Evolutionary conservation across 2,113 vertebrate genomes (phyloP).

Genomic region (Brachirus orientalis): DNA sequence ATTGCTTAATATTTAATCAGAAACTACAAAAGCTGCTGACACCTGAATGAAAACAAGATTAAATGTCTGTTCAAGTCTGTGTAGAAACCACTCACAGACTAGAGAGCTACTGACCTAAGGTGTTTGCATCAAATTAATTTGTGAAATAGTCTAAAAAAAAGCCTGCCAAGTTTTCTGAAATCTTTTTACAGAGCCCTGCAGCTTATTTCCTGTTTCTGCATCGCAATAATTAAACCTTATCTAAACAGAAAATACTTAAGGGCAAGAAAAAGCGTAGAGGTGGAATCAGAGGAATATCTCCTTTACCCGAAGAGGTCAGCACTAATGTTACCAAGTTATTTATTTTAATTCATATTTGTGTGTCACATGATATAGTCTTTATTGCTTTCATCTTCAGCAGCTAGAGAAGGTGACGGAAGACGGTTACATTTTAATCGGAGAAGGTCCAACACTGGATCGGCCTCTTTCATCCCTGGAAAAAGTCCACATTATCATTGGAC

Average conservation of each 20-base stretch:
- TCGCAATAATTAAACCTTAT: neutral
- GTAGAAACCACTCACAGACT: too few species aligned
- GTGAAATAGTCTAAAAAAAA: too few species aligned
- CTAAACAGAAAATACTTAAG: constrained; percentile 70
- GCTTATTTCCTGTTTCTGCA: too few species aligned
- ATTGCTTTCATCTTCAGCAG: constrained; percentile 35
- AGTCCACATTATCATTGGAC: constrained; percentile 90
- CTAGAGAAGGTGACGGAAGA: constrained; percentile 56
- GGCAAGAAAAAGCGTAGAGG: constrained; percentile 66
- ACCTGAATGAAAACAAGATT: too few species aligned
- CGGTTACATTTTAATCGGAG: constrained; percentile 81
- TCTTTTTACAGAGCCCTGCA: too few species aligned
- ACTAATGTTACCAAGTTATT: neutral
- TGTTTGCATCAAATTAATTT: too few species aligned
- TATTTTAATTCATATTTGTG: neutral
- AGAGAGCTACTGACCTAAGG: too few species aligned
- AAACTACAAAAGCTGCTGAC: too few species aligned
- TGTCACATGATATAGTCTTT: neutral
- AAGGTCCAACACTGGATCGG: constrained; percentile 82
- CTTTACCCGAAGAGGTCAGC: constrained; percentile 76
- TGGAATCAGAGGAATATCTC: constrained; percentile 67
- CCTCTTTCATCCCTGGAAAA: constrained; percentile 91
- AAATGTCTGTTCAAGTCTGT: too few species aligned
- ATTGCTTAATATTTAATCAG: too few species aligned
- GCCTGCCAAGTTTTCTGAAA: too few species aligned